Conservation (phyloP, 2,113 vertebrate species). For the Ardeotis arabs region DNA sequence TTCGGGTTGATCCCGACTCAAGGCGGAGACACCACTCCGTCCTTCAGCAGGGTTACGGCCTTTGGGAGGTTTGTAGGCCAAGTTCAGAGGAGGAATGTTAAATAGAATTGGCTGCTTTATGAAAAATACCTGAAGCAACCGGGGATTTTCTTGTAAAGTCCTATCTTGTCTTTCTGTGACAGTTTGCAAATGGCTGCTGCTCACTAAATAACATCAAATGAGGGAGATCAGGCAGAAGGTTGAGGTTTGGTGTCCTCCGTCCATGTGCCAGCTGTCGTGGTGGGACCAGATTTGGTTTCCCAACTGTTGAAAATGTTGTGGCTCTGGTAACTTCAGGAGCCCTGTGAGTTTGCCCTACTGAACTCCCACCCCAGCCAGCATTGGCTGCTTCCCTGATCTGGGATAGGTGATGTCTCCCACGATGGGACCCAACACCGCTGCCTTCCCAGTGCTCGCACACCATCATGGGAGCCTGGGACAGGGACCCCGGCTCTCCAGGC, state of each 20-base stretch:
- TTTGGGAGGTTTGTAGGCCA: not conserved
- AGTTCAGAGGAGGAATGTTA: not conserved
- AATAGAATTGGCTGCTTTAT: not conserved
- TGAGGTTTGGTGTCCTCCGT: not conserved
- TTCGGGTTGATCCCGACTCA: not conserved
- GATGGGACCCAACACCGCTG: not conserved
- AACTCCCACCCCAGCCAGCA: not conserved
- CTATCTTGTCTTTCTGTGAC: not conserved
- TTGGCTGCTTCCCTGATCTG: not conserved
- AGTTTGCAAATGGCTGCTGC: not conserved
- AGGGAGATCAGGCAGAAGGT: not conserved
- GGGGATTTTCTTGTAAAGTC: not conserved
- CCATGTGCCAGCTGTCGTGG: accelerated
- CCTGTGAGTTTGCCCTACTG: not conserved
- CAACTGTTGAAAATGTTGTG: not conserved
- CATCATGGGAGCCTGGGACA: not conserved
- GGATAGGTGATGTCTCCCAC: not conserved
- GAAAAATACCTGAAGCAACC: not conserved
- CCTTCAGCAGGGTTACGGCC: not conserved
- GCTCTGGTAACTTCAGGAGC: not conserved
- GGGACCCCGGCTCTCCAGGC: not conserved
- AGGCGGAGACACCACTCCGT: not conserved
- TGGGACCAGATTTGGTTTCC: not conserved
- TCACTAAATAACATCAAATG: accelerated
- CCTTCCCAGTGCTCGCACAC: not conserved